Evolutionary conservation across 2,888 invertebrate genomes (phyloP).

Genomic region (Ctenicera cuprea): DNA sequence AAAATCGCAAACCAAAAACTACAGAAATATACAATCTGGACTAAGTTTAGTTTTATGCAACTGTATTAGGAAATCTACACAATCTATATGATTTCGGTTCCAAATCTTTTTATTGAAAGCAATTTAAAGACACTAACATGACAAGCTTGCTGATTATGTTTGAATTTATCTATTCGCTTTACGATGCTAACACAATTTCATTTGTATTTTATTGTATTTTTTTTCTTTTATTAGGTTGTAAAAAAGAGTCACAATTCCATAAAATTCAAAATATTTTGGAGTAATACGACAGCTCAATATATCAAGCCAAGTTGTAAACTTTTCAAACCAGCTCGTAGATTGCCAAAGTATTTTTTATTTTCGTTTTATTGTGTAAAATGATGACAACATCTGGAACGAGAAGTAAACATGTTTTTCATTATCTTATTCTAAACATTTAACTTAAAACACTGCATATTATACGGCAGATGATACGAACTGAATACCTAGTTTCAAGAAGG

Average conservation of each 20-base stretch:
- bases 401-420: conserved; percentile 28
- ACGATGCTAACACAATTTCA: conserved; percentile 37
- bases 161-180: conserved; percentile 38
- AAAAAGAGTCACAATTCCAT: conserved; percentile 37
- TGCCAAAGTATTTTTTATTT: conserved; percentile 44
- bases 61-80: conserved; percentile 14
- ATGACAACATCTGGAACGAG: conserved; percentile 32
- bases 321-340: conserved; percentile 34
- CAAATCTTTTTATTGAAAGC: conserved; percentile 10
- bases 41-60: too few species aligned
- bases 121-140: conserved; percentile 24
- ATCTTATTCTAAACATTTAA: conserved; percentile 1
- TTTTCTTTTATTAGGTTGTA: conserved; percentile 43
- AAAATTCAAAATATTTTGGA: conserved; percentile 42
- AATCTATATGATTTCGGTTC: not conserved
- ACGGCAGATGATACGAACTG: too few species aligned
- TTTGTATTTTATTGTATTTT: conserved; percentile 33
- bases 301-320: conserved; percentile 41
- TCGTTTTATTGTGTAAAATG: conserved; percentile 37
- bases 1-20: not conserved
- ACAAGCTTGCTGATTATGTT: conserved; percentile 39
- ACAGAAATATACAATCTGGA: not conserved
- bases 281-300: conserved; percentile 32
- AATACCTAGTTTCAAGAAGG: too few species aligned
- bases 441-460: not conserved